A percentile compares a stretch with the other conserved stretches of the same genome.
These are phyloP conservation scores for Neria commutata DNA, from an alignment of 2,888 invertebrate species.

Conservation along the genomic window DNA sequence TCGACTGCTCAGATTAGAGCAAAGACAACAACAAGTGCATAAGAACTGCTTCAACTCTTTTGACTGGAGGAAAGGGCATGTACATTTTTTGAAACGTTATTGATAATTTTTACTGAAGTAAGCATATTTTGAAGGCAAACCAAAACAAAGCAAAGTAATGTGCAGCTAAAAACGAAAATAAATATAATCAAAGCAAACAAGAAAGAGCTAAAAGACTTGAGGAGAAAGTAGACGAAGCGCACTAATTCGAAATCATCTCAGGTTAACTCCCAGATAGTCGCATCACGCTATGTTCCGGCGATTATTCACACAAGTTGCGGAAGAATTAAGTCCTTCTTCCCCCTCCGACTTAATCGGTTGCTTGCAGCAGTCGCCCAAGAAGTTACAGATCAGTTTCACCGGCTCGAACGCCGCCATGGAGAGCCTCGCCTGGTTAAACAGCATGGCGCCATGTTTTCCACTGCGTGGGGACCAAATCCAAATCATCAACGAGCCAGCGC, in stretches of 20 bases:
- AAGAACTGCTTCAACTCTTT: too few species aligned
- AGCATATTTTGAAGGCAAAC: too few species aligned
- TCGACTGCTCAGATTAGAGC: too few species aligned
- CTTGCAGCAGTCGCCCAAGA: constrained; percentile 43
- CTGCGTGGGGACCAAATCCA: constrained; percentile 72
- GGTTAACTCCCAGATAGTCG: not conserved
- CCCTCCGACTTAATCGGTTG: constrained; percentile 48
- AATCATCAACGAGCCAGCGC: constrained; percentile 76
- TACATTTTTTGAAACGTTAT: not conserved
- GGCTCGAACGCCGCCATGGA: constrained; percentile 60
- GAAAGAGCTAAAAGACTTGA: not conserved
- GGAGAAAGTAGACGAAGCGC: constrained; percentile 8
- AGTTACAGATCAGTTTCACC: constrained; percentile 39
- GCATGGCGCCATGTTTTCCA: constrained; percentile 72
- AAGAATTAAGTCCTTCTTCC: constrained; percentile 48
- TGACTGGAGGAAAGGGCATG: not conserved
- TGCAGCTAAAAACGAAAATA: not conserved
- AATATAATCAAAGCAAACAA: not conserved
- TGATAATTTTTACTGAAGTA: too few species aligned
- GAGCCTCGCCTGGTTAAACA: constrained; percentile 69
- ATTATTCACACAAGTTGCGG: constrained; percentile 53
- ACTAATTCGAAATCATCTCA: not conserved
- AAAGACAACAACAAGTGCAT: too few species aligned
- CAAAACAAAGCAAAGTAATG: too few species aligned
- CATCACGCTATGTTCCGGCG: constrained; percentile 48